Evolutionary conservation across 2,113 vertebrate species (phyloP).

Genomic region (Cyanoderma ruficeps): DNA sequence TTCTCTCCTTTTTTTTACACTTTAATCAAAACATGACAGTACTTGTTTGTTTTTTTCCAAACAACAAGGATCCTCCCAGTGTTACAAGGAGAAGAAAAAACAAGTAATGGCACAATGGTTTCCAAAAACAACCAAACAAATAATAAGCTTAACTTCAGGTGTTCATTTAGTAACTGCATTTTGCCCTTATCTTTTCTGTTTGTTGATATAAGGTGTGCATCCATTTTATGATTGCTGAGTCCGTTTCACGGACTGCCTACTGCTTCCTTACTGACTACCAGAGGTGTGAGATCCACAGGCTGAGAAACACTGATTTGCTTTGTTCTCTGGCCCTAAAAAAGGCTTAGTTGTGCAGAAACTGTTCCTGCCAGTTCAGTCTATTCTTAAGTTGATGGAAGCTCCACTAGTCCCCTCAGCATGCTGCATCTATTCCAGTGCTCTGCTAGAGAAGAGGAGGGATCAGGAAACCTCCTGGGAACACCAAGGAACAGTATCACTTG

Average conservation of each 20-base stretch:
- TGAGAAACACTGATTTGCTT: not conserved
- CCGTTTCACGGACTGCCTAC: not conserved
- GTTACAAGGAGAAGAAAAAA: not conserved
- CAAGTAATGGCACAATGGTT: not conserved
- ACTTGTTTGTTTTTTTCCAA: not conserved
- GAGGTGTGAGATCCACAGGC: not conserved
- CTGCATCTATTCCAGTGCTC: not conserved
- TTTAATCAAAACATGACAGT: not conserved
- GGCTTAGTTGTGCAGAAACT: not conserved
- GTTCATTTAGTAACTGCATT: not conserved
- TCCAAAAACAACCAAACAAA: not conserved
- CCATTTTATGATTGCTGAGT: not conserved
- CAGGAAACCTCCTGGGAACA: not conserved
- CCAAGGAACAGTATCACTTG: not conserved
- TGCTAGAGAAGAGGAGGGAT: not conserved
- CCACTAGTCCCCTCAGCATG: not conserved
- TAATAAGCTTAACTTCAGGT: not conserved
- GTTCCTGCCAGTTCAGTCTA: not conserved
- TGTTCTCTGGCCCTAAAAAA: not conserved
- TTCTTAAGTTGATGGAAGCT: not conserved
- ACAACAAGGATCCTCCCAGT: not conserved
- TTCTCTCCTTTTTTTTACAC: not conserved
- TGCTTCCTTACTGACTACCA: not conserved
- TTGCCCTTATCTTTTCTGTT: not conserved
- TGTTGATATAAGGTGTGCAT: not conserved